Evolutionary conservation across 1,140 invertebrate genomes (phyloP), one percentile per base, ranked within the genome.

Genomic region (Alviniconcha marisindica): DNA sequence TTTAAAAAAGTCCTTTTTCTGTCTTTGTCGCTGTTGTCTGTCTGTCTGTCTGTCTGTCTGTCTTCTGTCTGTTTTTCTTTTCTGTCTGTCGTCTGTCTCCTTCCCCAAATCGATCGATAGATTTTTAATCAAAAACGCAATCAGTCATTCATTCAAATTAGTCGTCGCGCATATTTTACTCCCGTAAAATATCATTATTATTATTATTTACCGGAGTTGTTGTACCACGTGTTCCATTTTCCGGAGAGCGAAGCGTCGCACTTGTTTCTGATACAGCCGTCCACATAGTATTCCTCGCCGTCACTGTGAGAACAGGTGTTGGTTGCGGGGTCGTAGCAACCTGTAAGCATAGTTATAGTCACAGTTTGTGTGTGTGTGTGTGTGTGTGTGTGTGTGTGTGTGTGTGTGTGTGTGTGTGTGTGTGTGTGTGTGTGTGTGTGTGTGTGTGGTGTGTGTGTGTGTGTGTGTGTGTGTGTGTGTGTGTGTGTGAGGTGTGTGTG

Each of bases 391-490:
- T 77, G n/a, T n/a, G 28, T 44, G 42, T 28, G 1, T 24, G 42
- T 77, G 42, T 54, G 74, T 28, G 18, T 48, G 42, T 51, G 42
- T 31, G 24, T 51, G 42, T 77, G 40, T 51, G 24, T 28, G 2
- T 44, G 0, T 51, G 5, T 44, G 40, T 77, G 38, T 77, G 24
- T n/a, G 44, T 48, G 7, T 77, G 15, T 0, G 42, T 2, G 1
- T 51, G 31, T 33, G 66, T 71, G 66, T 33, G 18, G 66, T 71
- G 66, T 33, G 66, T 71, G 66, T 33, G 66, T 71, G 66, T 71
- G 28, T 71, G 66, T 1, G 66, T 2, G 31, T 33, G 28, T 31
- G 66, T 21, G 36, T 71, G 66, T 33, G 10, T 12, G 36, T 38
- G 66, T 33, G 28, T 14, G 66, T 28, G 31, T 71, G 4, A 33